Conservation (phyloP, 2,113 vertebrate genomes). For the Suncus etruscus region DNA sequence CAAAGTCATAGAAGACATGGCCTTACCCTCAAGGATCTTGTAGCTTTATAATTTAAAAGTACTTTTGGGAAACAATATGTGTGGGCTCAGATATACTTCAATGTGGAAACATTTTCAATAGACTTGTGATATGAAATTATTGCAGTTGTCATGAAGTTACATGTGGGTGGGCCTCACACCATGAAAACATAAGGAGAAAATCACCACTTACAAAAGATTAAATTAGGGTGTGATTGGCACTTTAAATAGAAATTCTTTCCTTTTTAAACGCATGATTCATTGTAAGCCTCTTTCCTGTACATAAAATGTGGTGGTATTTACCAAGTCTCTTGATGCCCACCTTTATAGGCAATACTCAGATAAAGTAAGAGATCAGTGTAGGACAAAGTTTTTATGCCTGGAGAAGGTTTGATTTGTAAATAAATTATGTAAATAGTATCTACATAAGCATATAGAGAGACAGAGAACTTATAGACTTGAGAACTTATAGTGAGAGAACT, state of each 20-base stretch:
- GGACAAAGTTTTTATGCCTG: background rate
- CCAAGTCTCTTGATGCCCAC: background rate
- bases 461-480: background rate
- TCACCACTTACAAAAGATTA: conserved; percentile 63
- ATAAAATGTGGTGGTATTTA: background rate
- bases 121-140: conserved; percentile 46
- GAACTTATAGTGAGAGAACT: background rate
- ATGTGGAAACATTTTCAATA: conserved; percentile 51
- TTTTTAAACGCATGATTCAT: conserved; percentile 26
- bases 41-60: conserved; percentile 36
- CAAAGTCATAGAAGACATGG: background rate
- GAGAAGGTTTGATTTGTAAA: background rate
- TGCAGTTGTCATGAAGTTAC: conserved; percentile 49
- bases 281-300: conserved; percentile 19
- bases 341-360: background rate
- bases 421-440: background rate
- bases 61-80: background rate
- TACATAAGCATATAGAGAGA: background rate
- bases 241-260: conserved; percentile 38
- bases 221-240: conserved; percentile 34
- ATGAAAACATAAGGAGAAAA: conserved; percentile 71
- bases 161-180: conserved; percentile 43
- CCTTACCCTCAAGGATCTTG: background rate
- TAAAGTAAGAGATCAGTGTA: background rate
- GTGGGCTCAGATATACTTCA: conserved; percentile 20